Evolutionary conservation across 1,140 invertebrate genomes (phyloP).

Genomic region (Thereuonema tuberculata): DNA sequence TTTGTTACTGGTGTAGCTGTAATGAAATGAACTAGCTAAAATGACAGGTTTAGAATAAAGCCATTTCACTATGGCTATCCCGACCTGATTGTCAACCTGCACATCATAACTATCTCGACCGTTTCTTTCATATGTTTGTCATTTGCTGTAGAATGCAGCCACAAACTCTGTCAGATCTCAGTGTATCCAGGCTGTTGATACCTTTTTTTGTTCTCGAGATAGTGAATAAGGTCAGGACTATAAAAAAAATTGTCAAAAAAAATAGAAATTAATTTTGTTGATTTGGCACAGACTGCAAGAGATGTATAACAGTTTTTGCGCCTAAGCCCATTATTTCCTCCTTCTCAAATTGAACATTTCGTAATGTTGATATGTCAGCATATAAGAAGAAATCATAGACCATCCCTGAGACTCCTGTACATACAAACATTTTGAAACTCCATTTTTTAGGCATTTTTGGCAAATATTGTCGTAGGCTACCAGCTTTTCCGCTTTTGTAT

Average conservation of each 20-base stretch:
- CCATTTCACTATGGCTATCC: neutral
- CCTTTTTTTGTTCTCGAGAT: neutral
- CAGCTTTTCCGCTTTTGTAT: neutral
- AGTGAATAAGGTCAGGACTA: too few relatives aligned
- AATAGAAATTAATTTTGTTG: neutral
- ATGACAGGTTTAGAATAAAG: too few relatives aligned
- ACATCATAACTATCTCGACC: too few relatives aligned
- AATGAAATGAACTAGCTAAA: too few relatives aligned
- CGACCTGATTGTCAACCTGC: too few relatives aligned
- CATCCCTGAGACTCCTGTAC: neutral
- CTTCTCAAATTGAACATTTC: too few relatives aligned
- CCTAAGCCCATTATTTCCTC: neutral
- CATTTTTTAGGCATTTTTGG: neutral
- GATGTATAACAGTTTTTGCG: neutral
- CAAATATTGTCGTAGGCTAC: neutral
- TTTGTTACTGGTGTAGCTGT: slow-evolving; percentile 6
- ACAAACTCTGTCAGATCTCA: too few relatives aligned
- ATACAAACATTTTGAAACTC: neutral
- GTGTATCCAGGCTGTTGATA: neutral
- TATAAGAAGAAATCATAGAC: neutral
- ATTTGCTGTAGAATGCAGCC: neutral
- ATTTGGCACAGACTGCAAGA: neutral
- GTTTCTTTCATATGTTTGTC: too few relatives aligned
- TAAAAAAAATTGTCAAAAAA: too few relatives aligned
- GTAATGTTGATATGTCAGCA: neutral